phyloP scores from a whole-genome alignment of 1,140 invertebrate species.

The Galendromus occidentalis region DNA sequence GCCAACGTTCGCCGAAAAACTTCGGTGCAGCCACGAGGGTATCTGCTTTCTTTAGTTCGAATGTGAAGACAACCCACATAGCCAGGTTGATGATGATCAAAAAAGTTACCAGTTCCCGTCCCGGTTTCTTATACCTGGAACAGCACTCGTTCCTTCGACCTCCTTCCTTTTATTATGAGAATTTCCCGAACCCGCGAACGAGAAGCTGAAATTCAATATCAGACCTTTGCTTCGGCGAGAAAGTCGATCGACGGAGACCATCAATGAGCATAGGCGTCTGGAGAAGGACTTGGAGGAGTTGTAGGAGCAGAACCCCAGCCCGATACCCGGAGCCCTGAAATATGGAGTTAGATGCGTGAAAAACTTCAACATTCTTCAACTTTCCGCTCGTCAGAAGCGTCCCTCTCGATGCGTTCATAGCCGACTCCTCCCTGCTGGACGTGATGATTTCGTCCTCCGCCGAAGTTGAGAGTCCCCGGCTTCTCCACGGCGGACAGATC shows the following conservation, averaged over 20 bases:
- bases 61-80: constrained; percentile 56
- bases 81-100: constrained; percentile 55
- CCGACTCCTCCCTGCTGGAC: no score
- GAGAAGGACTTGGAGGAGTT: constrained; percentile 21
- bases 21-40: not conserved
- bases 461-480: no score
- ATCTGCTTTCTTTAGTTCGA: constrained; percentile 42
- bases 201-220: no score
- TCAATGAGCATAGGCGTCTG: constrained; percentile 58
- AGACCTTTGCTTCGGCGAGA: constrained; percentile 37
- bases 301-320: not conserved
- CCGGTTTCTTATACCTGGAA: constrained; percentile 39
- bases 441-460: no score
- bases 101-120: constrained; percentile 52
- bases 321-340: no score
- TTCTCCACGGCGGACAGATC: no score
- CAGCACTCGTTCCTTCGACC: not conserved
- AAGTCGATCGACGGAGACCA: constrained; percentile 46
- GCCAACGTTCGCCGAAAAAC: constrained; percentile 34
- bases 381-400: no score
- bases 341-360: no score
- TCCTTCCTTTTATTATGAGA: constrained; percentile 13
- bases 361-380: no score
- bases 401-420: no score
- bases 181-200: no score